Conservation (phyloP, 2,888 invertebrate genomes). For the Notodromas monacha region DNA sequence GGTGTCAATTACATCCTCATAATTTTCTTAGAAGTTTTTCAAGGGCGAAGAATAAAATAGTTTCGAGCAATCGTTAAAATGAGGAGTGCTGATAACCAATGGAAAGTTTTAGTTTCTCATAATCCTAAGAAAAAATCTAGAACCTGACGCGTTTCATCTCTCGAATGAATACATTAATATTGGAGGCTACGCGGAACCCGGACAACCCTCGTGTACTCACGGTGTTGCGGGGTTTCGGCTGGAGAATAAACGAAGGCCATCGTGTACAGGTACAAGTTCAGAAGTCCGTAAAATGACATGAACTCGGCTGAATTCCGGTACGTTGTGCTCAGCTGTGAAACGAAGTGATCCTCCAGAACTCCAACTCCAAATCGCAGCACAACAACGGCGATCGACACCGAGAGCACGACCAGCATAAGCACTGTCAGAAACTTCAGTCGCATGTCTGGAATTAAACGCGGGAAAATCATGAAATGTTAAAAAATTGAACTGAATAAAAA, state of each 20-base stretch:
- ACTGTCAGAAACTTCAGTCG: constrained; percentile 62
- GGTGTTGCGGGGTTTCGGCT: constrained; percentile 12
- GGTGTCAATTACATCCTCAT: too few species aligned
- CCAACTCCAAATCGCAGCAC: constrained; percentile 54
- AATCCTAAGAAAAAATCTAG: too few species aligned
- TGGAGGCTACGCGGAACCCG: not conserved
- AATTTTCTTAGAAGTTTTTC: too few species aligned
- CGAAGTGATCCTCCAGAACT: constrained; percentile 71
- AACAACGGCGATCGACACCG: constrained; percentile 37
- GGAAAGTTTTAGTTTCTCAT: too few species aligned
- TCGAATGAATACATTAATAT: too few species aligned
- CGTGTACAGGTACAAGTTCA: constrained; percentile 71
- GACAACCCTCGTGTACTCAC: constrained; percentile 8
- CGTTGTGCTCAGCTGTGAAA: constrained; percentile 48
- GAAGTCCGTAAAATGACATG: constrained; percentile 68
- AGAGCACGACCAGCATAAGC: constrained; percentile 42
- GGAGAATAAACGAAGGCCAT: constrained; percentile 85
- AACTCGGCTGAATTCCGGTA: constrained; percentile 77
- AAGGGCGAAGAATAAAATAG: too few species aligned
- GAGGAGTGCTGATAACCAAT: too few species aligned
- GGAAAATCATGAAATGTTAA: too few species aligned
- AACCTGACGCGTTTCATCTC: too few species aligned
- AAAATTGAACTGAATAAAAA: too few species aligned
- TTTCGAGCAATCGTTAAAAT: too few species aligned
- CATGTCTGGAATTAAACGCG: too few species aligned